phyloP scores from a whole-genome alignment of 2,888 invertebrate species.

The Flabesymbios commensalis region DNA sequence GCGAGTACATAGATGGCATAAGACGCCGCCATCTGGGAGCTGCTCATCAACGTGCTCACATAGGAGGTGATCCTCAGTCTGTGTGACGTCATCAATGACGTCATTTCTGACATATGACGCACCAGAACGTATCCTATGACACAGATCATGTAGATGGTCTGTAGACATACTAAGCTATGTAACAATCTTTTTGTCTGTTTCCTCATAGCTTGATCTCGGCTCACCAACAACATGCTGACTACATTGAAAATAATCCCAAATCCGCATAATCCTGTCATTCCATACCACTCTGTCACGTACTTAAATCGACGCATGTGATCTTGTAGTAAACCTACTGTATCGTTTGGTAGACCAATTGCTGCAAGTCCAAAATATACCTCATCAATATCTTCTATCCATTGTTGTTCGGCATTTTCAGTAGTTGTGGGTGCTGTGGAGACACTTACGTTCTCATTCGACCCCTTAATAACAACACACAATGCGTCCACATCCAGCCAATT shows the following conservation, averaged over 20 bases:
- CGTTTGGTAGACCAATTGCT: no score
- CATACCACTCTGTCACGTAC: slow-evolving; percentile 13
- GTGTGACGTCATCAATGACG: no score
- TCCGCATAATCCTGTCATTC: slow-evolving; percentile 6
- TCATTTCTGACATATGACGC: background rate
- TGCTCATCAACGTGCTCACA: slow-evolving; percentile 6
- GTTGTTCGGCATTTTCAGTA: no score
- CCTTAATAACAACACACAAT: no score
- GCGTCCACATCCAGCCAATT: no score
- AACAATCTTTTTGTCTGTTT: slow-evolving; percentile 3
- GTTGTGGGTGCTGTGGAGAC: no score
- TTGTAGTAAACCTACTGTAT: no score
- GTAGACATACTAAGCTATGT: slow-evolving; percentile 12
- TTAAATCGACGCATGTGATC: no score
- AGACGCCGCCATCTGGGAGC: no score
- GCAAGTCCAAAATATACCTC: no score
- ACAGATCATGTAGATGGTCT: slow-evolving; percentile 3
- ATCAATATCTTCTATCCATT: no score
- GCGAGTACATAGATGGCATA: slow-evolving; percentile 26
- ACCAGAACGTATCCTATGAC: slow-evolving; percentile 9
- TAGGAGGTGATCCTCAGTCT: slow-evolving; percentile 6
- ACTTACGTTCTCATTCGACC: no score
- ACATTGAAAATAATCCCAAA: slow-evolving; percentile 20
- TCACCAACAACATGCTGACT: background rate
- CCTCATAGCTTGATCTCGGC: slow-evolving; percentile 7